phyloP scores from a whole-genome alignment of 1,140 invertebrate genomes.

The Daktulosphaira vitifoliae region DNA sequence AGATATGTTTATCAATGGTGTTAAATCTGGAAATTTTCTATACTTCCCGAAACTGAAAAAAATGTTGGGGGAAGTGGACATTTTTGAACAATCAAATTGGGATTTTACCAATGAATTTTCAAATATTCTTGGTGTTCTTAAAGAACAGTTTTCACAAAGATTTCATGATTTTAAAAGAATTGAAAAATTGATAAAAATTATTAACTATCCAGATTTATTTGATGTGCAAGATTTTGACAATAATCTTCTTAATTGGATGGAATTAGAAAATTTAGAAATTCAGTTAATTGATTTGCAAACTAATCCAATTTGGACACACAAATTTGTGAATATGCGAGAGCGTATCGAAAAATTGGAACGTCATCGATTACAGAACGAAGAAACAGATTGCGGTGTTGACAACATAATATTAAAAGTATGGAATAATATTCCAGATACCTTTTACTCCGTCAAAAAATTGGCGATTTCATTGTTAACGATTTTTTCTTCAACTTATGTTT shows the following conservation, averaged over 20 bases:
- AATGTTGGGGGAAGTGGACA: conserved; percentile 4
- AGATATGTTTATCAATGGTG: conserved; percentile 11
- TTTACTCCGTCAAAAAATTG: background rate
- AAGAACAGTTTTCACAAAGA: conserved; percentile 7
- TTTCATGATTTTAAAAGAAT: conserved; percentile 5
- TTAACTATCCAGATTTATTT: background rate
- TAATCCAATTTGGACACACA: background rate
- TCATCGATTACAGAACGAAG: background rate
- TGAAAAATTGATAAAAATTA: conserved; percentile 5
- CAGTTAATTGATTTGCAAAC: background rate
- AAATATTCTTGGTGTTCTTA: background rate
- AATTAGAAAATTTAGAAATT: conserved; percentile 8
- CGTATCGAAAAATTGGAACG: background rate
- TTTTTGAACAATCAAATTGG: conserved; percentile 17
- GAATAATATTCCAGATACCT: background rate
- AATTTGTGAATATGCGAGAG: background rate
- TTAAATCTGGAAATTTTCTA: conserved; percentile 11
- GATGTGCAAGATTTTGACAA: conserved; percentile 1
- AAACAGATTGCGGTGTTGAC: background rate
- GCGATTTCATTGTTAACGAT: background rate
- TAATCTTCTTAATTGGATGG: background rate
- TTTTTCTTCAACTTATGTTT: conserved; percentile 1
- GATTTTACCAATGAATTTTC: conserved; percentile 2
- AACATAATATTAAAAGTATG: background rate
- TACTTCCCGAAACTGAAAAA: conserved; percentile 13